Base-by-base conservation (phyloP, 1,140 invertebrate species). In the Aplysia californica region DNA sequence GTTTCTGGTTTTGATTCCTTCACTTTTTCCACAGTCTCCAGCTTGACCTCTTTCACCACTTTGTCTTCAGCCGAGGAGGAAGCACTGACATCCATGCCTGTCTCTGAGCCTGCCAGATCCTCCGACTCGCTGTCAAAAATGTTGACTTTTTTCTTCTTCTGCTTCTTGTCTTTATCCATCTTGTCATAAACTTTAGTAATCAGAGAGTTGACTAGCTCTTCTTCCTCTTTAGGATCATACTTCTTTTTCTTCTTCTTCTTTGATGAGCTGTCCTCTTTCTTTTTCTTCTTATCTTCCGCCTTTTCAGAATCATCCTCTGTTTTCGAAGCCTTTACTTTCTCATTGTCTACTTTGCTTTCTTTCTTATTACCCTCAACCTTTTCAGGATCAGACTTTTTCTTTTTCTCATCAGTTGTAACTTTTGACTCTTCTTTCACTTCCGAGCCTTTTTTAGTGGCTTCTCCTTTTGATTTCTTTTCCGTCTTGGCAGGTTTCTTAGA, bases 221-320 rank as follows among this genome's bases (percentile, higher is more conserved):
- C 71, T 64, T 68, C 65, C 33, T 3, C 64, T 64, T 71, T 58
- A 6, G 61, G 56, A 26, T 69, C 65, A 3, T 35, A 50, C 36
- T 79, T 76, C 59, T 81, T 82, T 59, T 80, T 82, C 56, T 72
- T 79, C 36, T 77, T 79, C 44, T 70, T 79, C 36, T 82, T 79
- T 18, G 41, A 21, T 38, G 26, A 4, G 6, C 23, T 10, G 15
- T 68, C 44, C 2, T 74, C 67, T n/a, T 79, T 71, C 56, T 81
- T 77, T 29, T 70, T 71, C 59, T 75, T 75, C 61, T 79, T 75
- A 4, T 55, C 58, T 35, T 50, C 31, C 18, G 4, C 38, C 29
- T 55, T 58, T 61, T 38, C 23, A 1, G 20, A 29, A 10, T 0
- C 36, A 41, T 59, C 55, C 39, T 20, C 33, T 38, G 26, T 67